These are phyloP conservation scores for Nysson spinosus DNA, from an alignment of 2,888 invertebrate species.

Conservation along the genomic window DNA sequence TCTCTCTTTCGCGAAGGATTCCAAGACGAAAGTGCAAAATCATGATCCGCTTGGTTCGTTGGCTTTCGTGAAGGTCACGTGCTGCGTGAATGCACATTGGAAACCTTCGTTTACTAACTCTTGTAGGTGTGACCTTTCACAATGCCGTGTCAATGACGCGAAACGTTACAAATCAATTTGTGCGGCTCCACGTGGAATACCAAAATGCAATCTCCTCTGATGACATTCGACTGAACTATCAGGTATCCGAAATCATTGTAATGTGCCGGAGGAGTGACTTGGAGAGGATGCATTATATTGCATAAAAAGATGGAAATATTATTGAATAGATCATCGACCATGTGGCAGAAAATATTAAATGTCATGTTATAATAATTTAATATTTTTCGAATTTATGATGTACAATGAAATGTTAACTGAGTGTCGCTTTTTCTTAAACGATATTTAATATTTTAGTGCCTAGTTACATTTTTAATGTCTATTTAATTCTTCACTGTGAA, in stretches of 20 bases:
- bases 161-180: constrained; percentile 53
- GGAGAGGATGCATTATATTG: constrained; percentile 13
- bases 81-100: constrained; percentile 20
- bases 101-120: constrained; percentile 26
- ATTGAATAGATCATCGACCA: neutral
- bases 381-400: neutral
- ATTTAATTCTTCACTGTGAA: too few relatives aligned
- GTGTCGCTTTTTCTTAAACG: too few relatives aligned
- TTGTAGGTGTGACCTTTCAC: constrained; percentile 39
- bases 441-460: too few relatives aligned
- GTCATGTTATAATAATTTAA: constrained; percentile 18
- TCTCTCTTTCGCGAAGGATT: neutral
- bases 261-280: constrained; percentile 24
- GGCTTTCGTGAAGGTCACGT: constrained; percentile 13
- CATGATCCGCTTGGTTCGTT: constrained; percentile 18
- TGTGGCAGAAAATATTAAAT: constrained; percentile 17
- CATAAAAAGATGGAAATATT: neutral
- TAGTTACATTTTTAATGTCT: too few relatives aligned
- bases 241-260: neutral
- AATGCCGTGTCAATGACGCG: constrained; percentile 48
- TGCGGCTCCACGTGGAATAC: constrained; percentile 20
- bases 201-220: constrained; percentile 19
- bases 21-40: constrained; percentile 36
- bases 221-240: constrained; percentile 2
- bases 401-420: too few relatives aligned